Evolutionary conservation across 2,113 vertebrate species (phyloP).

Genomic region (Semnopithecus entellus): DNA sequence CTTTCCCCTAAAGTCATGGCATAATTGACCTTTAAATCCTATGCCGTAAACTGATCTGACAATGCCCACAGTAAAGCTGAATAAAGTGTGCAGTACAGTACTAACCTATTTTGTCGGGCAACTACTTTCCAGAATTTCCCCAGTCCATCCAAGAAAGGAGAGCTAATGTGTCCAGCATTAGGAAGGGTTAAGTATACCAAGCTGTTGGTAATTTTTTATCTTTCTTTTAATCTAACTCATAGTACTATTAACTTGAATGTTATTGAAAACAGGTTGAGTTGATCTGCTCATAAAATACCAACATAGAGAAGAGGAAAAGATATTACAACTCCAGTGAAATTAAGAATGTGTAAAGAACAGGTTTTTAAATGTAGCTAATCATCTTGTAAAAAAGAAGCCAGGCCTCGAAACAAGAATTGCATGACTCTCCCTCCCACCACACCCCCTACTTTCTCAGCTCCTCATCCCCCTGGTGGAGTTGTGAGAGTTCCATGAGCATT

Average conservation of each 20-base stretch:
- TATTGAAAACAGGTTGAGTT: slow-evolving; percentile 37
- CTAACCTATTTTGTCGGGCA: neutral
- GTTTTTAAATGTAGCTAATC: slow-evolving; percentile 31
- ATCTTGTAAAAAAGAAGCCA: slow-evolving; percentile 38
- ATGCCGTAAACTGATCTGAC: neutral
- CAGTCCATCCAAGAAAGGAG: slow-evolving; percentile 18
- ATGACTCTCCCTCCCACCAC: neutral
- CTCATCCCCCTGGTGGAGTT: neutral
- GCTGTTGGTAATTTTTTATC: slow-evolving; percentile 37
- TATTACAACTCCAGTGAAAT: neutral
- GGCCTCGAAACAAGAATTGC: slow-evolving; percentile 21
- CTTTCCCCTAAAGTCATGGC: neutral
- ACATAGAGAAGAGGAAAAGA: neutral
- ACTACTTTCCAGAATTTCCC: slow-evolving; percentile 13
- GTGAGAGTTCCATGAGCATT: neutral
- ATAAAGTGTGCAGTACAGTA: neutral
- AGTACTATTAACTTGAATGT: slow-evolving; percentile 35
- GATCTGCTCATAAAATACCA: slow-evolving; percentile 47
- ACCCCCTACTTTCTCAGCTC: neutral
- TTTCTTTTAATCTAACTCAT: slow-evolving; percentile 36
- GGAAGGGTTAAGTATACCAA: slow-evolving; percentile 41
- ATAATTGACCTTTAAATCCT: slow-evolving; percentile 38
- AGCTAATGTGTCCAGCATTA: neutral
- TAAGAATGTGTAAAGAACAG: slow-evolving; percentile 23
- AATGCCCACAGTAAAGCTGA: neutral